Conservation (phyloP, 2,797 vertebrate genomes). For the Alca torda region DNA sequence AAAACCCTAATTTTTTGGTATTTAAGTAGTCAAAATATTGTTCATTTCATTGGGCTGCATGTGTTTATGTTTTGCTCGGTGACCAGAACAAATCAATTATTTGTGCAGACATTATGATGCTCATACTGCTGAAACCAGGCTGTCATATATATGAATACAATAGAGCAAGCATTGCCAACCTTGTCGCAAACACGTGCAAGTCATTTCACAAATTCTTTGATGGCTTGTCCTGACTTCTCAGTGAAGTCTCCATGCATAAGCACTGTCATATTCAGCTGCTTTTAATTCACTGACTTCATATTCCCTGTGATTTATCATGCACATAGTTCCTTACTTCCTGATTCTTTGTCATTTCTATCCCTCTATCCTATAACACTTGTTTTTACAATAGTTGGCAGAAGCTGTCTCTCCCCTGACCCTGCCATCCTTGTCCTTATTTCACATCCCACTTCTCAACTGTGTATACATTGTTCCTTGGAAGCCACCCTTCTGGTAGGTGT, state of each 20-base stretch:
- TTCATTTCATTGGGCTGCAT: neutral
- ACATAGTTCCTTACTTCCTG: neutral
- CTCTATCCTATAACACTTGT: neutral
- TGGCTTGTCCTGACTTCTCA: neutral
- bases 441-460: neutral
- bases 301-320: neutral
- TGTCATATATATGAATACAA: neutral
- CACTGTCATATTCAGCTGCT: neutral
- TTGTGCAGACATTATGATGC: neutral
- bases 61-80: neutral
- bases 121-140: neutral
- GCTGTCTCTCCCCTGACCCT: neutral
- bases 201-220: neutral
- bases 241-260: neutral
- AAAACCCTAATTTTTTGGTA: accelerated
- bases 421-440: neutral
- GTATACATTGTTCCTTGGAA: neutral
- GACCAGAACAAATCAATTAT: neutral
- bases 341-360: neutral
- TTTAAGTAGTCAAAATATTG: neutral
- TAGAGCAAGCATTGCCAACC: neutral
- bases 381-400: neutral
- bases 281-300: neutral
- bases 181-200: neutral
- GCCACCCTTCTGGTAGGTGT: neutral